Evolutionary conservation across 1,140 invertebrate genomes (phyloP).

Genomic region (Cydia splendana): DNA sequence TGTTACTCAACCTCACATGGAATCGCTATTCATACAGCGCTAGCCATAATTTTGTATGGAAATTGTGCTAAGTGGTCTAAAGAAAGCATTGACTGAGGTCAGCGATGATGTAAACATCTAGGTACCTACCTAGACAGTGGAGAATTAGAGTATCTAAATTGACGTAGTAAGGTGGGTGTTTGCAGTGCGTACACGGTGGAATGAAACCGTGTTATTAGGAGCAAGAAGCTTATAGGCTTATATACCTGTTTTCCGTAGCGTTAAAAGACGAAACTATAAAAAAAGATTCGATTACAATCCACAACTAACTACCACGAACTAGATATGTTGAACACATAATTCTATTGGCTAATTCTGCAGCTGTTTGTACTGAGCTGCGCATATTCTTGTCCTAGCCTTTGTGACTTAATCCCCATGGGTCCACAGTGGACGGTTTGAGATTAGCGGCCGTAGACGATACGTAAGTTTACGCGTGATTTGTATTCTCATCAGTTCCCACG

Average conservation of each 20-base stretch:
- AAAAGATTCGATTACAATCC: too few species aligned
- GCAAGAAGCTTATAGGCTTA: too few species aligned
- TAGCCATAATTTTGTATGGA: conserved; percentile 16
- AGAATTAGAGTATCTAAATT: too few species aligned
- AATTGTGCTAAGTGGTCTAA: conserved; percentile 5
- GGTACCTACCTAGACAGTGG: background rate
- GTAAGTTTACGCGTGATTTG: background rate
- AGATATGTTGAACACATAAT: too few species aligned
- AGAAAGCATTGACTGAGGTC: conserved; percentile 12
- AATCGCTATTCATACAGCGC: conserved; percentile 33
- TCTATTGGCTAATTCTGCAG: too few species aligned
- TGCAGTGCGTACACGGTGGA: too few species aligned
- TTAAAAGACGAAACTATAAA: too few species aligned
- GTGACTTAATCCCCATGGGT: background rate
- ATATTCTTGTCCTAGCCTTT: background rate
- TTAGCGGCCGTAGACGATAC: background rate
- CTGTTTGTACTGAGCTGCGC: background rate
- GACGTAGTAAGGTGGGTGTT: too few species aligned
- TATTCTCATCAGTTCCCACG: conserved; percentile 2
- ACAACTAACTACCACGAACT: too few species aligned
- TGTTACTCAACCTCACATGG: conserved; percentile 39
- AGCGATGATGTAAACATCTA: background rate
- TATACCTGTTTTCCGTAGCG: too few species aligned
- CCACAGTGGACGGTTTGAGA: background rate
- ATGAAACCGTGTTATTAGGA: too few species aligned